Percentiles rank a stretch among this genome's conserved stretches.
phyloP scores from a whole-genome alignment of 2,888 invertebrate species.

The Ernsta delagoae region DNA sequence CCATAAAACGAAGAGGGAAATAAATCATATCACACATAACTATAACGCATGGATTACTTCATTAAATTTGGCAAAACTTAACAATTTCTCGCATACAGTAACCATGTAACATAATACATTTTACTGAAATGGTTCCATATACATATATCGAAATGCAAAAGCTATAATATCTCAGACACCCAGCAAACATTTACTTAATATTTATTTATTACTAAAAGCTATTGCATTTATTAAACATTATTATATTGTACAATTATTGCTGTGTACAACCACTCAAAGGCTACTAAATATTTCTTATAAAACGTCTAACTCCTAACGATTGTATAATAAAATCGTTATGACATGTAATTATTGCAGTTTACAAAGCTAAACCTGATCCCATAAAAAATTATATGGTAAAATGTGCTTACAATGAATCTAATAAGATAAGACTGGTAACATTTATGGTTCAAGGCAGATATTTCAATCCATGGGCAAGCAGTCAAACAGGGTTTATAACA shows the following conservation, averaged over 20 bases:
- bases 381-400: neutral
- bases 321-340: conserved; percentile 9
- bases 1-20: conserved; percentile 4
- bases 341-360: neutral
- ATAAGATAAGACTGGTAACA: too few relatives aligned
- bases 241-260: conserved; percentile 24
- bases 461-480: too few relatives aligned
- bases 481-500: too few relatives aligned
- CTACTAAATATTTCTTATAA: conserved; percentile 1
- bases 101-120: too few relatives aligned
- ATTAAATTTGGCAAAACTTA: too few relatives aligned
- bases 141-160: conserved; percentile 45
- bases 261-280: conserved; percentile 10
- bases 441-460: too few relatives aligned
- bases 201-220: conserved; percentile 11
- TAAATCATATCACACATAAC: conserved; percentile 14
- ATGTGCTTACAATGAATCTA: neutral
- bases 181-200: conserved; percentile 12
- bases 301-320: neutral
- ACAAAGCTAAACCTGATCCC: too few relatives aligned
- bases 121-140: too few relatives aligned
- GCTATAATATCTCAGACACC: conserved; percentile 4
- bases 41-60: too few relatives aligned
- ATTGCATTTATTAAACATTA: conserved; percentile 4
- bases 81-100: too few relatives aligned